These are phyloP conservation scores for Pithys albifrons DNA, from an alignment of 2,113 vertebrate genomes.

Conservation along the genomic window DNA sequence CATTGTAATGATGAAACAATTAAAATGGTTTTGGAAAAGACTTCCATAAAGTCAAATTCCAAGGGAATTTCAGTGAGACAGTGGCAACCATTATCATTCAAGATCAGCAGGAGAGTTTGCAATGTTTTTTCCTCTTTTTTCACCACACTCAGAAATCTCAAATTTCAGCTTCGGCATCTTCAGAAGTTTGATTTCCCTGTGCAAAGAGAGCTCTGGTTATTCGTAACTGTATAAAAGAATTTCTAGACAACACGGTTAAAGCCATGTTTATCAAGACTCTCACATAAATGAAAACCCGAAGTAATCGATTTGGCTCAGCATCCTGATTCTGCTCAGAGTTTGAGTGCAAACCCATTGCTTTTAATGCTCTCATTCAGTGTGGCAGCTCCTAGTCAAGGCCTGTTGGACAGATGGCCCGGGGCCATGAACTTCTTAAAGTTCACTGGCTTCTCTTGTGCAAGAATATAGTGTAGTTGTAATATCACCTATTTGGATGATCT, in stretches of 20 bases:
- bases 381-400: neutral
- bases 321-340: neutral
- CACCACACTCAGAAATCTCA: neutral
- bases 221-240: neutral
- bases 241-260: neutral
- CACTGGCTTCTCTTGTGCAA: neutral
- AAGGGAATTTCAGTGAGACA: neutral
- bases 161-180: neutral
- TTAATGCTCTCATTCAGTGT: neutral
- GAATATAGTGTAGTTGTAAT: neutral
- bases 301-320: neutral
- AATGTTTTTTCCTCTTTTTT: neutral
- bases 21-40: constrained; percentile 21
- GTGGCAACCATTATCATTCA: constrained; percentile 10
- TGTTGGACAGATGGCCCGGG: neutral
- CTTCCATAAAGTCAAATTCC: neutral
- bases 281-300: neutral
- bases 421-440: neutral
- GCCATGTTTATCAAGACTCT: neutral
- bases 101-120: neutral
- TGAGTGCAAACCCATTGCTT: neutral
- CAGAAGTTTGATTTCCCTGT: constrained; percentile 27
- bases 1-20: constrained; percentile 12
- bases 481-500: neutral
- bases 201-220: neutral